Percentiles rank a stretch among this genome's conserved stretches.
Conservation (phyloP, 2,113 vertebrate genomes). For the Columbina picui region DNA sequence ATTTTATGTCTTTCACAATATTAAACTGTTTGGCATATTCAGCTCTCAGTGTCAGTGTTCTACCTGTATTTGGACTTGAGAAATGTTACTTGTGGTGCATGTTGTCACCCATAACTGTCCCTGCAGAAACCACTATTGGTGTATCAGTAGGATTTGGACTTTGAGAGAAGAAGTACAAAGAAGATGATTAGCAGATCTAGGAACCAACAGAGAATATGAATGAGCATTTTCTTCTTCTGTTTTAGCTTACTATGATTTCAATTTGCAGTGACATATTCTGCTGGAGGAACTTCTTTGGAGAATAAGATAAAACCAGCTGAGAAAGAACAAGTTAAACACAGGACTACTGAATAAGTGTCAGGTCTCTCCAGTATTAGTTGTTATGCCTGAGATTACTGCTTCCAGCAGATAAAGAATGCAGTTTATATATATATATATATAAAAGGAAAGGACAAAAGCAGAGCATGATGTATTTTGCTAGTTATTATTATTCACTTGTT, state of each 20-base stretch:
- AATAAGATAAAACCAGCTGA: not conserved
- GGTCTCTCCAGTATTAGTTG: not conserved
- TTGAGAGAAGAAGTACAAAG: not conserved
- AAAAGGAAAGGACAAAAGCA: not conserved
- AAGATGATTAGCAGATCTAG: not conserved
- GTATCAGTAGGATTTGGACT: not conserved
- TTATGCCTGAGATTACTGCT: not conserved
- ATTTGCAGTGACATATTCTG: not conserved
- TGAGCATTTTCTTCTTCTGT: not conserved
- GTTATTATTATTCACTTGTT: not conserved
- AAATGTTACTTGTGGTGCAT: not conserved
- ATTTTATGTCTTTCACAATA: not conserved
- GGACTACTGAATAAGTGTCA: not conserved
- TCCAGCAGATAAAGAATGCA: not conserved
- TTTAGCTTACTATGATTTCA: not conserved
- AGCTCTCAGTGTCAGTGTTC: not conserved
- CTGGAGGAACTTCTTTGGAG: not conserved
- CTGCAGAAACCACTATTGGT: not conserved
- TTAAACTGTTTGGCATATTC: not conserved
- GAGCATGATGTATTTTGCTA: not conserved
- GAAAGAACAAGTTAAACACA: not conserved
- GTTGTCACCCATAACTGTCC: not conserved
- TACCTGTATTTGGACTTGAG: not conserved
- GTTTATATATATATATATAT: too few species aligned
- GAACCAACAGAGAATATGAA: not conserved